Evolutionary conservation across 1,140 invertebrate species (phyloP), one percentile per base, ranked within the genome.

Genomic region (Hormaphis cornu): DNA sequence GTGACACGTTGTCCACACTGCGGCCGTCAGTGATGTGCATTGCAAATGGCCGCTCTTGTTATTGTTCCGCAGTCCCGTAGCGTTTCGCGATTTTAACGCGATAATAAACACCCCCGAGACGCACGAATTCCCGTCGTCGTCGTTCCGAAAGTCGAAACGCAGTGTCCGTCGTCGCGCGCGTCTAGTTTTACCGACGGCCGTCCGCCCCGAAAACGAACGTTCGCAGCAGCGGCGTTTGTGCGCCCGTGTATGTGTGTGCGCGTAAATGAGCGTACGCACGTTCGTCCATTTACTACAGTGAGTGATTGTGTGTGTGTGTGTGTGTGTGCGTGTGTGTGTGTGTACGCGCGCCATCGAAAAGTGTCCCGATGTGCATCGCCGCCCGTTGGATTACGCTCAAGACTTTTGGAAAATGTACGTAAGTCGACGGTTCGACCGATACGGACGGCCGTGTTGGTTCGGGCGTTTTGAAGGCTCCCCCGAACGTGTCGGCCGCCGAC

Each of bases 31-130:
- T 80, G 82, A 77, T 73, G 78, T 78, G 80, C 81, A 85, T 85
- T 86, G 85, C 85, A 87, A 86, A 87, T 87, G 85, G 85, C 85
- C 84, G 83, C 83, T 80, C 82, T 85, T 86, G 84, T 86, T 87
- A 86, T 86, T 86, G 84, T 86, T 84, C 83, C 81, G 84, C 84
- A 83, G 83, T 59, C 42, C 56, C 42, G 54, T 59, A 58, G 56
- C 54, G 56, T 81, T 83, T 84, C 56, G 54, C 82, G 81, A 81
- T 81, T 79, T n/a, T 84, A 81, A 82, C 80, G 80, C 81, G 81
- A 80, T 79, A 80, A 83, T 82, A 83, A 80, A 82, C 80, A 78
- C 78, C 79, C 79, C n/a, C n/a, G n/a, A n/a, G 80, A 81, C 80
- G 80, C 80, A 79, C 80, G 79, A 78, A 80, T 79, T 80, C 79